These are phyloP conservation scores for Peromyscus aztecus DNA, from an alignment of 2,797 vertebrate species.

Conservation along the genomic window DNA sequence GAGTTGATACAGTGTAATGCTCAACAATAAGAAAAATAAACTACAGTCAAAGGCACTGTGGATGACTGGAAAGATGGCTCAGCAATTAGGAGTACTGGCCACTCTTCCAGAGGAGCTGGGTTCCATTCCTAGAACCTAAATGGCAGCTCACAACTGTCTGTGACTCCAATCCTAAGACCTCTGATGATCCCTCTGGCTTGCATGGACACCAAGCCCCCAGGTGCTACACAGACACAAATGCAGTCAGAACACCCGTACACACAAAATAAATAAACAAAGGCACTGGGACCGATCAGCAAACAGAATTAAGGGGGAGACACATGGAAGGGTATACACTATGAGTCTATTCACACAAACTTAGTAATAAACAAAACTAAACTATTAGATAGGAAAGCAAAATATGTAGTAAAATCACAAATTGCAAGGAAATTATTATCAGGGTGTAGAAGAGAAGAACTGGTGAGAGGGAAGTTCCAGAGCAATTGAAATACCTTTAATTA, in stretches of 20 bases:
- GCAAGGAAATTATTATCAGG: not conserved
- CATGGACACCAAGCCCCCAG: not conserved
- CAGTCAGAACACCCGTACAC: too few species aligned
- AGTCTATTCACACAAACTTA: conserved; percentile 14
- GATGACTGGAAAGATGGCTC: too few species aligned
- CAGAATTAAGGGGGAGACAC: not conserved
- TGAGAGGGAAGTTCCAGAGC: not conserved
- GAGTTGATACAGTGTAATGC: not conserved
- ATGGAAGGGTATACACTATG: not conserved
- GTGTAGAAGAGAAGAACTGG: not conserved
- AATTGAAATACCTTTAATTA: not conserved
- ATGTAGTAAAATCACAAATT: not conserved
- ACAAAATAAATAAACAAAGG: not conserved
- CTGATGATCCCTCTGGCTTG: not conserved
- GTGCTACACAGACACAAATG: not conserved
- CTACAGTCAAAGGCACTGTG: not conserved
- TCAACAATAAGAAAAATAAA: conserved; percentile 30
- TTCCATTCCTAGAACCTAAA: too few species aligned
- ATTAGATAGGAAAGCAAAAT: not conserved
- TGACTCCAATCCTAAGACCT: not conserved
- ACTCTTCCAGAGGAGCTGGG: too few species aligned
- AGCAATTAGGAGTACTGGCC: too few species aligned
- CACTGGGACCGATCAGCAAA: not conserved
- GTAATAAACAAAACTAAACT: conserved; percentile 14
- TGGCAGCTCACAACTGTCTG: too few species aligned